Evolutionary conservation across 2,113 vertebrate species (phyloP).

Genomic region (Numida meleagris): DNA sequence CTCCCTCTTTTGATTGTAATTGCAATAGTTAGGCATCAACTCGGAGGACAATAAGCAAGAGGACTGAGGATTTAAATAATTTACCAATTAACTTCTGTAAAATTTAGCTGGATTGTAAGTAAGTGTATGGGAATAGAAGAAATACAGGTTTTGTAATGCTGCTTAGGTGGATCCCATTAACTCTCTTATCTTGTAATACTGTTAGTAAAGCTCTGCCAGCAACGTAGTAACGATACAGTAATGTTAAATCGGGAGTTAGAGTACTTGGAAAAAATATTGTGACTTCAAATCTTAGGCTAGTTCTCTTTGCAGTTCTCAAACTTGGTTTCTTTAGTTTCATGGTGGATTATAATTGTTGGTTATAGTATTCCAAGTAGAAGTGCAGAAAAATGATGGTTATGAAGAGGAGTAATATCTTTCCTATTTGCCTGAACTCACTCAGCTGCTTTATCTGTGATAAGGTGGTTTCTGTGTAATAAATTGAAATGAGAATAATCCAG

Average conservation of each 20-base stretch:
- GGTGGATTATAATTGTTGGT: background rate
- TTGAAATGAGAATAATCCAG: background rate
- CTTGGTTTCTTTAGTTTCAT: background rate
- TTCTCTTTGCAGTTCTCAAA: background rate
- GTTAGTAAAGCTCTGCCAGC: background rate
- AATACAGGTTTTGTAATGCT: background rate
- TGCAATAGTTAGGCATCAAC: background rate
- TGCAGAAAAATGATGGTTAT: rapidly evolving
- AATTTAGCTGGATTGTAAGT: background rate
- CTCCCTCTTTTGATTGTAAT: background rate
- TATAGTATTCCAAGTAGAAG: background rate
- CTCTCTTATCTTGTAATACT: background rate
- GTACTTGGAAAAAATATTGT: background rate
- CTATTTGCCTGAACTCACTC: background rate
- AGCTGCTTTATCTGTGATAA: background rate
- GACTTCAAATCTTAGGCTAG: background rate
- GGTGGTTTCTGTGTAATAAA: background rate
- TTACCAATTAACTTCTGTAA: background rate
- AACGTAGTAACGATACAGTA: rapidly evolving
- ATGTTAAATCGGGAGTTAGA: background rate
- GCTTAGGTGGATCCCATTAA: background rate
- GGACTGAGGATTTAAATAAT: background rate
- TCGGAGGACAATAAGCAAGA: rapidly evolving
- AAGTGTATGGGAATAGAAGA: background rate
- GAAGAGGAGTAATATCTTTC: background rate